Base-by-base conservation (phyloP, 1,140 invertebrate species). In the Drosophila kikkawai region DNA sequence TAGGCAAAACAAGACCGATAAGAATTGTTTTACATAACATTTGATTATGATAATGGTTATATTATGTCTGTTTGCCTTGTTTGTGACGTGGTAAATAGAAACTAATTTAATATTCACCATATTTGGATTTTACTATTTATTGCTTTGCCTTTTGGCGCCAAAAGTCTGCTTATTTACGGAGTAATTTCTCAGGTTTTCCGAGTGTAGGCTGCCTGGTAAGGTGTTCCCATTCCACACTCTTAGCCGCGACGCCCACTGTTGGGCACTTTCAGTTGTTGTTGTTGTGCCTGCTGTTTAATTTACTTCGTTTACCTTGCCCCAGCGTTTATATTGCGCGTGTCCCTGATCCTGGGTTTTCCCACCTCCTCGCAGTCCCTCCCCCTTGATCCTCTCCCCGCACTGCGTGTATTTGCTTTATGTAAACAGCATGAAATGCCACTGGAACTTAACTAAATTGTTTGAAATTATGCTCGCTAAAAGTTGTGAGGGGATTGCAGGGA, bases 291-390 rank as follows among this genome's bases (percentile, higher is more conserved):
- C 74, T 70, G 71, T 80, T 87, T 77, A 76, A 87, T 80, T 82
- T 87, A 76, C 83, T 86, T 76, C 66, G 66, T 76, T 82, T 82
- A 82, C 80, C 84, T 80, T 83, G 78, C 63, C 48, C 83, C 68
- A 50, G 57, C 68, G 58, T 63, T 70, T 58, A 53, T 45, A 70
- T 64, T 70, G 76, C 75, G 57, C 76, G 75, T 60, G 63, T 41
- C 53, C 47, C 68, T 60, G 51, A 75, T 67, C 65, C 60, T 69
- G 78, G 51, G 55, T 42, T 80, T 76, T 60, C 26, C 56, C 42
- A n/a, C 19, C 73, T 32, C 42, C 19, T 58, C 13, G 15, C 17
- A 9, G 9, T 19, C 9, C 44, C 2, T 11, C 5, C 22, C 22
- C 44, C 17, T 4, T 39, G 34, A 26, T 11, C 48, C 32, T n/a